Evolutionary conservation across 2,113 vertebrate genomes (phyloP), one percentile per base, ranked within the genome.

Genomic region (Danionella cerebrum): DNA sequence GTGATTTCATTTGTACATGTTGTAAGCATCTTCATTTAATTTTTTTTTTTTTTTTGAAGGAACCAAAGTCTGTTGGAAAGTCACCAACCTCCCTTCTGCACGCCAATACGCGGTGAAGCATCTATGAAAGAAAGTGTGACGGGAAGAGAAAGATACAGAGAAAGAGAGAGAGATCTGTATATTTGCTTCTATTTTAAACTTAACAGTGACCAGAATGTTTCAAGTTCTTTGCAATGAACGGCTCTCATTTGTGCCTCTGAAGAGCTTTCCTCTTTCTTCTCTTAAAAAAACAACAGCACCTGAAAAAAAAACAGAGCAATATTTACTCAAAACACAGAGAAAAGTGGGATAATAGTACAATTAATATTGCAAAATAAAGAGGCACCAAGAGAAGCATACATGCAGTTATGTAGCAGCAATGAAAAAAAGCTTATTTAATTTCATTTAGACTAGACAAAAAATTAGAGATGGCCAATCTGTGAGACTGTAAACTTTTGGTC

Each of bases 271-370:
- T 94, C 94, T 97, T 98, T 81, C 93, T 91, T 70, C 96, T 89
- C 78, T 97, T 98, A 84, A 98, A 98, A 86, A 98, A 98, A 82
- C 96, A 98, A 90, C 96, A 98, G 92, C 96, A 98, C 90, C 96
- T 97, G 80, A 3, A 44, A 62, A 58, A 5, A 33, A 24, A 5
- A 1, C 24, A 12, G 21, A 48, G 12, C 14, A 53, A 48, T 4
- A 57, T 9, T 35, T 42, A 69, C 35, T 6, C 24, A 1, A 29
- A 31, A 67, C 13, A 10, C 16, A 29, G 8, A 31, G 16, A 44
- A 9, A 27, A 52, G n/a, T 16, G 1, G 6, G 29, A 16, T 48
- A 6, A 14, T 5, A 24, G 10, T 29, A 52, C 14, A 38, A 38
- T n/a, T n/a, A n/a, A n/a, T n/a, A 57, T 8, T 24, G 12, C 1